Base-by-base conservation (phyloP, 1,140 invertebrate genomes). In the Teleogryllus occipitalis region DNA sequence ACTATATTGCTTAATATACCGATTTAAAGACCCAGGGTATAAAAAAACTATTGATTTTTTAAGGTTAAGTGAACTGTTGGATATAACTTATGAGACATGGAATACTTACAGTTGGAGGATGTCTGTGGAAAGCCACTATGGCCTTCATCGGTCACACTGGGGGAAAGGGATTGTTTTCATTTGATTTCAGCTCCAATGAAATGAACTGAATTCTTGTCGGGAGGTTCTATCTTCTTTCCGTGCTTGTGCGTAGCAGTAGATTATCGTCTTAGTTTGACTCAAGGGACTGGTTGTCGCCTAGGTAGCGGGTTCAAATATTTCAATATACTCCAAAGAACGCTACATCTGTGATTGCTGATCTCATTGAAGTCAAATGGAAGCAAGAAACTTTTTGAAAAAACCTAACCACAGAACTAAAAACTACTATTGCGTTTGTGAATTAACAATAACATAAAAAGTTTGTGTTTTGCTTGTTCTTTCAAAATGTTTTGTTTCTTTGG, bases 11-110 rank as follows among this genome's bases (percentile, higher is more conserved):
- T 65, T 65, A 65, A 65, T 65, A 65, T 65, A 65, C 54, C 54
- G 10, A 65, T 65, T 65, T 10, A 39, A 65, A 14, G 18, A 65
- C 54, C 54, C 54, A 65, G 54, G 54, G 54, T 65, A 65, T 65
- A 65, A 14, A 18, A 65, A 39, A n/a, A n/a, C n/a, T 65, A 65
- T 65, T 65, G 10, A 14, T 18, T 10, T 65, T 65, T 65, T 65
- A 14, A 65, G 54, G 18, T 65, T 65, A 18, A 65, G 54, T 65
- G 54, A 65, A 65, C 54, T 65, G 54, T 65, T 65, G 54, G 54
- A 65, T 65, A 65, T 65, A 65, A 65, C 54, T 65, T 65, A 65
- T 65, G 54, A 65, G 54, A 65, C 54, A 65, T 65, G 54, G 54
- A 65, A 65, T 65, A 65, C 54, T 65, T 65, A 65, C 54, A 65